These are phyloP conservation scores for Palythoa grandis DNA, from an alignment of 92 coral and sea anemone species.

Conservation along the genomic window DNA sequence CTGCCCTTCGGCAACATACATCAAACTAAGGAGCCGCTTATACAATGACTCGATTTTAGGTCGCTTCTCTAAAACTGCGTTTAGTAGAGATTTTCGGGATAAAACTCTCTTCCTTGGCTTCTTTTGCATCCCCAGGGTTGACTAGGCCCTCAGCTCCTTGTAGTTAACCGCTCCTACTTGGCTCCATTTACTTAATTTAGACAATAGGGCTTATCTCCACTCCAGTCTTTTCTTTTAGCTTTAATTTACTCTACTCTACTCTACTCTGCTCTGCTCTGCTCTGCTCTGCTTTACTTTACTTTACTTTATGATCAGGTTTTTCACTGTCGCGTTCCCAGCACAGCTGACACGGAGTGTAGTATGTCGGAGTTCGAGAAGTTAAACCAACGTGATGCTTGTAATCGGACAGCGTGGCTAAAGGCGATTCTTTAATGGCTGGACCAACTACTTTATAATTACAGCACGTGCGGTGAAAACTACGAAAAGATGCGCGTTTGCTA, in stretches of 20 bases:
- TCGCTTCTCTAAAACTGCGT: conserved; percentile 13
- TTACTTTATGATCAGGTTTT: conserved; percentile 10
- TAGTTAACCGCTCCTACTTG: background rate
- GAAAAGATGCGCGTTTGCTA: conserved; percentile 18
- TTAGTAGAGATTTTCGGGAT: conserved; percentile 10
- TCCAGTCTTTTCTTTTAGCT: background rate
- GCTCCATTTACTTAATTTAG: conserved; percentile 19
- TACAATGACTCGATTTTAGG: conserved; percentile 13
- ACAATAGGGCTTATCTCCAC: conserved; percentile 25
- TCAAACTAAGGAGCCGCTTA: conserved; percentile 16
- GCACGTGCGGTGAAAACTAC: too few relatives aligned
- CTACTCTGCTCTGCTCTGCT: too few relatives aligned
- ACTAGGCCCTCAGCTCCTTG: too few relatives aligned
- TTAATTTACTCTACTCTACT: too few relatives aligned
- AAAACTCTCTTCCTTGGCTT: conserved; percentile 16
- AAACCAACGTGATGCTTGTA: background rate
- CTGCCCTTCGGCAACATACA: background rate
- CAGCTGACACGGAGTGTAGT: too few relatives aligned
- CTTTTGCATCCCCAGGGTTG: background rate
- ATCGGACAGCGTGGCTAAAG: too few relatives aligned
- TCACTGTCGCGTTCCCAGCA: background rate
- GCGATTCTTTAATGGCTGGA: too few relatives aligned
- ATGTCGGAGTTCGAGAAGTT: background rate
- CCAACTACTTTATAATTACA: too few relatives aligned
- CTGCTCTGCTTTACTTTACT: too few relatives aligned